Base-by-base conservation (phyloP, 2,888 invertebrate genomes). In the Pollenia angustigena region DNA sequence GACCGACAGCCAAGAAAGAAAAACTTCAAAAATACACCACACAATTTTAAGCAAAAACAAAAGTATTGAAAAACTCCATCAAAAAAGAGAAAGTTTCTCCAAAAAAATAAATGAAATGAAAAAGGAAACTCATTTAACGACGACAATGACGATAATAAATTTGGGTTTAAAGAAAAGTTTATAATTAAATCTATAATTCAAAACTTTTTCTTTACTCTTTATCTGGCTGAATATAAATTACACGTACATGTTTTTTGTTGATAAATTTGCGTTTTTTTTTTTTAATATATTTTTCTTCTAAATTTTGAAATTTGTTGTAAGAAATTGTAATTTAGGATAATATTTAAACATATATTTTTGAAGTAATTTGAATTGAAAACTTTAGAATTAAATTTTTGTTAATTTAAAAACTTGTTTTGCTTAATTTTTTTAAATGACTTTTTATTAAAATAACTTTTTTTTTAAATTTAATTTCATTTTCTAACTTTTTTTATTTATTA, bases 21-120 rank as follows among this genome's bases (percentile, higher is more conserved):
- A 80, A 52, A 64, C 71, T 71, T 71, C 52, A 52, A 80, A 72
- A 80, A 62, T 46, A 80, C 62, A 64, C n/a, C 48, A 46, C 46
- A 64, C 56, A 72, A 7, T 16, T 75, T 69, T 74, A 56, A 23
- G 14, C 44, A 69, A 48, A 54, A 52, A 52, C 4, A 32, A 42
- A 40, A 54, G 1, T 69, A 16, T 48, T 4, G 11, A 3, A 62
- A 62, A 58, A 58, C 40, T 78, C 46, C 56, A 56, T 4, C 8
- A 48, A 48, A 7, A 14, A 14, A 40, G 32, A 46, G 40, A 54
- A 64, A 64, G n/a, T 56, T 46, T 62, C 12, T 54, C 64, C 23
- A 32, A 64, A 78, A 46, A 2, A 6, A 16, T 46, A 12, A 6
- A 32, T 32, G 4, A 4, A 32, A 6, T 32, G 6, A 32, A 32